These are phyloP conservation scores for Watsonalla binaria DNA, from an alignment of 2,888 invertebrate species.

Conservation along the genomic window DNA sequence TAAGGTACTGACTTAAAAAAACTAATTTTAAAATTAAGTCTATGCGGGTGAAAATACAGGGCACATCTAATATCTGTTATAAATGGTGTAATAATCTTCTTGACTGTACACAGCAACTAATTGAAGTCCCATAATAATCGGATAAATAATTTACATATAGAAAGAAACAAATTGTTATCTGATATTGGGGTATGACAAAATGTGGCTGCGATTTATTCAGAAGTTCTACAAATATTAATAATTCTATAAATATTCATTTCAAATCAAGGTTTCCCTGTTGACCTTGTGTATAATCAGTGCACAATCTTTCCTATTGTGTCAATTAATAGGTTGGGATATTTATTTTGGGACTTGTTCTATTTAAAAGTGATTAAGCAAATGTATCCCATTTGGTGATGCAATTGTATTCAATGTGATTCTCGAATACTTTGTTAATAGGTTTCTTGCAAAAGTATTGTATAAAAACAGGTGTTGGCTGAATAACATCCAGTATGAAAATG, in stretches of 20 bases:
- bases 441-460: background rate
- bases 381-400: background rate
- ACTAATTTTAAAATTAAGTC: no score
- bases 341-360: slow-evolving; percentile 1
- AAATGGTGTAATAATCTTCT: no score
- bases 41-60: no score
- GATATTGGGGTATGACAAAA: no score
- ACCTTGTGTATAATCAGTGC: background rate
- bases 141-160: no score
- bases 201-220: no score
- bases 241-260: background rate
- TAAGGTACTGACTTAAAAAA: no score
- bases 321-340: background rate
- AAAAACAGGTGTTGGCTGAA: background rate
- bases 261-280: background rate
- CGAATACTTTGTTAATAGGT: background rate
- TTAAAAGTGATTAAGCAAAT: slow-evolving; percentile 1
- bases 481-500: slow-evolving; percentile 2
- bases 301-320: background rate
- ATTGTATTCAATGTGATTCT: background rate
- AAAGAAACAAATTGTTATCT: no score
- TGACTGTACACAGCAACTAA: no score
- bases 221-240: no score
- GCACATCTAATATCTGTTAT: no score
- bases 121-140: no score